Percentiles rank a stretch among this genome's conserved stretches.
Conservation (phyloP, 2,113 vertebrate genomes). For the Planiliza haematocheilus region DNA sequence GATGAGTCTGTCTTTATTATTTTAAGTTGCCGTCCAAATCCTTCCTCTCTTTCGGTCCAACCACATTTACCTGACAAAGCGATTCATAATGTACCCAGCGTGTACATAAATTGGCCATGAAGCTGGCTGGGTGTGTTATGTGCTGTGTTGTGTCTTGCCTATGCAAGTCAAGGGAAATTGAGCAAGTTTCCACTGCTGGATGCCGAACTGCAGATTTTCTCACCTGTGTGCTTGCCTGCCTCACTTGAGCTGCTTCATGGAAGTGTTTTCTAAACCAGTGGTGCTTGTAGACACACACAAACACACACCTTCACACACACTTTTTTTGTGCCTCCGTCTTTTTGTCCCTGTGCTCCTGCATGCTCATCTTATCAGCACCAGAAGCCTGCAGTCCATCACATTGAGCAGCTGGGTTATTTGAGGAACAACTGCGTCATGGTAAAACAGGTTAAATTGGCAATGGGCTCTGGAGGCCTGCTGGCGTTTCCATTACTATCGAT, state of each 20-base stretch:
- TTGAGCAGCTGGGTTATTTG: slow-evolving; percentile 64
- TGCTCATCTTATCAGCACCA: slow-evolving; percentile 56
- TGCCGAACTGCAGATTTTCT: slow-evolving; percentile 11
- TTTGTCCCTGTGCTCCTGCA: slow-evolving; percentile 23
- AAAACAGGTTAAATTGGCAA: slow-evolving; percentile 68
- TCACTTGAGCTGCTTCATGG: slow-evolving; percentile 25
- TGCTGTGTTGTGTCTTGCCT: slow-evolving; percentile 16
- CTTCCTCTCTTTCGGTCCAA: slow-evolving; percentile 39
- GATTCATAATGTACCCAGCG: slow-evolving; percentile 57
- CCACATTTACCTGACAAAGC: slow-evolving; percentile 66
- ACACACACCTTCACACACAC: background rate
- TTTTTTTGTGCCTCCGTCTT: slow-evolving; percentile 27
- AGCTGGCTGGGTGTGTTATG: slow-evolving; percentile 23
- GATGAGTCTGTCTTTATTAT: slow-evolving; percentile 61
- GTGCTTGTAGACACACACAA: slow-evolving; percentile 24
- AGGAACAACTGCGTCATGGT: slow-evolving; percentile 71
- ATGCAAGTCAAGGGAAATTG: slow-evolving; percentile 23
- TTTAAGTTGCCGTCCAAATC: slow-evolving; percentile 44
- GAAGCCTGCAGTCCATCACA: slow-evolving; percentile 50
- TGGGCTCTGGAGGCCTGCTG: slow-evolving; percentile 56
- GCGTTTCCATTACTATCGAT: slow-evolving; percentile 71
- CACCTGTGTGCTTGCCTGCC: slow-evolving; percentile 17
- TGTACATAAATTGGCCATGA: slow-evolving; percentile 63
- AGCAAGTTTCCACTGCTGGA: slow-evolving; percentile 20
- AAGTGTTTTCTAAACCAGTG: slow-evolving; percentile 41